Evolutionary conservation across 2,113 vertebrate genomes (phyloP).

Genomic region (Laticauda colubrina): DNA sequence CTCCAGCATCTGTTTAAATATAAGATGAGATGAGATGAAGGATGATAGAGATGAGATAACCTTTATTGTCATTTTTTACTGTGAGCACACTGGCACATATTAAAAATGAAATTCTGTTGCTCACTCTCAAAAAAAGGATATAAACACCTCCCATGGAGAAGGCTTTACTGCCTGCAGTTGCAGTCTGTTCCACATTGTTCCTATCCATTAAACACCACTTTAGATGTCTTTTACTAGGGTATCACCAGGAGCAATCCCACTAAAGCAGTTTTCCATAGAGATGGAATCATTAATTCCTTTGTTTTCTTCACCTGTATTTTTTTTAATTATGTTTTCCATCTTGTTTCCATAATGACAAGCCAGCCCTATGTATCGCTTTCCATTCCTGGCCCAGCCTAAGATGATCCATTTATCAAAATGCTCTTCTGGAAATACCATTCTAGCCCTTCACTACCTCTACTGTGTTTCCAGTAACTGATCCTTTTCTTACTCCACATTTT

Average conservation of each 20-base stretch:
- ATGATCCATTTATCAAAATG: not conserved
- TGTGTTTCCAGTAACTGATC: not conserved
- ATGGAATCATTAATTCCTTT: not conserved
- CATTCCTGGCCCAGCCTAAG: not conserved
- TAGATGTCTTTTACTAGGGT: not conserved
- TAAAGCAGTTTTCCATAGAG: not conserved
- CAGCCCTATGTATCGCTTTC: slow-evolving; percentile 18
- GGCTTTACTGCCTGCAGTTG: not conserved
- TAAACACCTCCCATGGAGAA: not conserved
- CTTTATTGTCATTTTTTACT: not conserved
- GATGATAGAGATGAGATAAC: not conserved
- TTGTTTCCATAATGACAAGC: not conserved
- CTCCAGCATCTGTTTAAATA: not conserved
- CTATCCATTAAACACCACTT: not conserved
- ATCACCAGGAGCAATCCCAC: not conserved
- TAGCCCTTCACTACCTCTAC: not conserved
- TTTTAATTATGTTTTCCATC: slow-evolving; percentile 18
- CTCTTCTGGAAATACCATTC: not conserved
- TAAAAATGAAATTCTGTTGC: not conserved
- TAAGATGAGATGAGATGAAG: not conserved
- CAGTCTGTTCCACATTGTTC: not conserved
- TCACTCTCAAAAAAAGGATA: not conserved
- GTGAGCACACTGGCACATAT: not conserved
- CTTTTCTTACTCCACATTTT: not conserved
- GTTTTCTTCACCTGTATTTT: not conserved